Evolutionary conservation across 2,113 vertebrate species (phyloP).

Genomic region (Protobothrops flavoviridis): DNA sequence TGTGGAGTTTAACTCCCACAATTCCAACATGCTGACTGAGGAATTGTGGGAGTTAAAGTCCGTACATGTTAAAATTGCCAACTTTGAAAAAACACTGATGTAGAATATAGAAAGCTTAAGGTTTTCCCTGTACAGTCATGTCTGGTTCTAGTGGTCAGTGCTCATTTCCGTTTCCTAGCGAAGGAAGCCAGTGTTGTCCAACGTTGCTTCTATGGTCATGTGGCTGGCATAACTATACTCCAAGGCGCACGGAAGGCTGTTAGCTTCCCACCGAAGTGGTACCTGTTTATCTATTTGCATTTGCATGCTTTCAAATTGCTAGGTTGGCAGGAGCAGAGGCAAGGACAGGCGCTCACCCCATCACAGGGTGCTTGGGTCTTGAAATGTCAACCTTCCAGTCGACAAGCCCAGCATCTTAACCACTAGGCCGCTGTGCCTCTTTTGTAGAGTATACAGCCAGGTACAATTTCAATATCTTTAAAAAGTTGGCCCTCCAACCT

Average conservation of each 20-base stretch:
- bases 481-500: neutral
- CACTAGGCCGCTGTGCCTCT: neutral
- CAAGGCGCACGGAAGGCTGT: neutral
- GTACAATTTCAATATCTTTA: neutral
- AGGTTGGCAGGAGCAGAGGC: neutral
- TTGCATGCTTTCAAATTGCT: neutral
- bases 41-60: too few species aligned
- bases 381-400: neutral
- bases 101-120: neutral
- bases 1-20: neutral
- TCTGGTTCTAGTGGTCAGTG: neutral
- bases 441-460: neutral
- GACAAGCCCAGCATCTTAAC: neutral
- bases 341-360: neutral
- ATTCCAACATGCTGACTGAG: neutral
- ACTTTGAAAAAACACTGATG: neutral
- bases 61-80: neutral
- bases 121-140: neutral
- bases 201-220: neutral
- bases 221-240: neutral
- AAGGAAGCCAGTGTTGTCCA: neutral
- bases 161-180: neutral
- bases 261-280: neutral
- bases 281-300: neutral
- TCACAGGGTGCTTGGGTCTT: neutral